phyloP scores from a whole-genome alignment of 2,113 vertebrate genomes.

The Ailuropoda melanoleuca region DNA sequence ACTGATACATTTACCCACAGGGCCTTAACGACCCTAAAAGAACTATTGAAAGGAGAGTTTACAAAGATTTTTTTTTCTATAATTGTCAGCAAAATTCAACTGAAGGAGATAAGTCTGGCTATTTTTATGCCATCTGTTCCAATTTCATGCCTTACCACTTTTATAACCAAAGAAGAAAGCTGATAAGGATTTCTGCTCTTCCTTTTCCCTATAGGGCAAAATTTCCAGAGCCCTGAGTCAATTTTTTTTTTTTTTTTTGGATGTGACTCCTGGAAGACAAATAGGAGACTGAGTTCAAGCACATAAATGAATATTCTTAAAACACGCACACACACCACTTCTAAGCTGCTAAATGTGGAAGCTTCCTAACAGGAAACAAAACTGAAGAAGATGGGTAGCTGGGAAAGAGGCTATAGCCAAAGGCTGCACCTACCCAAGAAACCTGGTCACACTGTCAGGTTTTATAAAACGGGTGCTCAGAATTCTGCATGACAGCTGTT shows the following conservation, averaged over 20 bases:
- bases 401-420: neutral
- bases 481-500: slow-evolving; percentile 52
- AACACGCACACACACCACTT: neutral
- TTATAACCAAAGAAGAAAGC: slow-evolving; percentile 50
- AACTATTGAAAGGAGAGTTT: neutral
- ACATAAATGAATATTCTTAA: slow-evolving; percentile 12
- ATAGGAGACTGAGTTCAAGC: neutral
- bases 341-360: slow-evolving; percentile 31
- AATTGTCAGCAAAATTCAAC: slow-evolving; percentile 29
- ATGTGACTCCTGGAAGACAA: neutral
- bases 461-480: slow-evolving; percentile 43
- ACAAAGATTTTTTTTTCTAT: neutral
- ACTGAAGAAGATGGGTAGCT: neutral
- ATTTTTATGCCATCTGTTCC: slow-evolving; percentile 56
- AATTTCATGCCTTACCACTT: slow-evolving; percentile 60
- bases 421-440: neutral
- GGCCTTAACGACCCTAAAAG: neutral
- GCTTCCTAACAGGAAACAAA: slow-evolving; percentile 45
- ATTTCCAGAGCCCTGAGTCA: neutral
- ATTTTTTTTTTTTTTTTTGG: neutral
- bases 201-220: slow-evolving; percentile 13
- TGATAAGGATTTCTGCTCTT: slow-evolving; percentile 3
- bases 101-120: neutral
- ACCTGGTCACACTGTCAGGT: neutral
- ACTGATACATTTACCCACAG: neutral